Base-by-base conservation (phyloP, 2,888 invertebrate species). In the Dryobotodes eremita region DNA sequence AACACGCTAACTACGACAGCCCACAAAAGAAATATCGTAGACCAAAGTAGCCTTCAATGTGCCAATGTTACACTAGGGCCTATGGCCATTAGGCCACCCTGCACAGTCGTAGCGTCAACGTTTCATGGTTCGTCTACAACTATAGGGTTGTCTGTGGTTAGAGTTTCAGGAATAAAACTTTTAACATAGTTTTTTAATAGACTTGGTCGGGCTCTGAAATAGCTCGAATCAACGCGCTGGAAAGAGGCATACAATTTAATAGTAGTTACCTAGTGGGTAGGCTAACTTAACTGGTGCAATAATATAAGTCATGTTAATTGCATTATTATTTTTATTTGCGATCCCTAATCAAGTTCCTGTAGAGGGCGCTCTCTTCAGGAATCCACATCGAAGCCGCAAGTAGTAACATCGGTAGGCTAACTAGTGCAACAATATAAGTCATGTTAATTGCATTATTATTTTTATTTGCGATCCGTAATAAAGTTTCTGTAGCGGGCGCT, bases 111-210 rank as follows among this genome's bases (percentile, higher is more conserved):
- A 72, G 36, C 48, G 7, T 61, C 53, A 53, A 79, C 15, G 20
- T 62, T 79, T 55, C 36, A 73, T 26, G 36, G 31, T 73, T 48
- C 62, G 4, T 64, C 31, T 26, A 62, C 23, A 79, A 31, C n/a
- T 55, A 8, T 42, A 81, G 74, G 74, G 55, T 62, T 79, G 81
- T n/a, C 81, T 64, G 23, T 55, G 26, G 13, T 73, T 48, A 74
- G 55, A 36, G 42, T 42, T 42, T 55, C 10, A 23, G n/a, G 20
- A 53, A 64, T 57, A n/a, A 65, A 42, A 23, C 15, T 15, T 46
- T 36, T 3, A 55, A 55, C 1, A 55, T 73, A 17, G 7, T 20
- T 6, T 68, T 68, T 5, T 69, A n/a, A 26, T 61, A n/a, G 36
- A 31, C 1, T n/a, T 31, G 7, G 6, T 31, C 3, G 23, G 10